Evolutionary conservation across 2,113 vertebrate genomes (phyloP), one percentile per base, ranked within the genome.

Genomic region (Sturnus vulgaris): DNA sequence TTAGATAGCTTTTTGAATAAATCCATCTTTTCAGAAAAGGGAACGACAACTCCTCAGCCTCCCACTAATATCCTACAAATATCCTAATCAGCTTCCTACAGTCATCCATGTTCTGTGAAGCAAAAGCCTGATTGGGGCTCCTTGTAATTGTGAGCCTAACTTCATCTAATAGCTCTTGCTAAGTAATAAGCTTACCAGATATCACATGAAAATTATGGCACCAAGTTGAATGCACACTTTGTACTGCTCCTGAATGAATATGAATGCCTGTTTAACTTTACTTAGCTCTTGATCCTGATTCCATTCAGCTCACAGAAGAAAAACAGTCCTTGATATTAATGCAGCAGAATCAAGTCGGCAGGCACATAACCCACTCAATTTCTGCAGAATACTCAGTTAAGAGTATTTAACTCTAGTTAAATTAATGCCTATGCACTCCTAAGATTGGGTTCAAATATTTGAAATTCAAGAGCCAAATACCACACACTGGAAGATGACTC

Each of bases 101-200:
- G 85, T 71, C 79, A 70, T 63, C 78, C 64, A 75, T 30, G 90
- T 72, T 90, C 88, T 78, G 46, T 44, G 81, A 94, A 92, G 92
- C 73, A 91, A 92, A 92, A 83, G 84, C 82, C 66, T 94, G 92
- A 92, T 94, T 92, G 71, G 86, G 88, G 80, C 73, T 82, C 88
- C 89, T 91, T 82, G 86, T 95, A 95, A 93, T 79, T 73, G 88
- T 87, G 89, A 95, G 88, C 53, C 90, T 66, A 96, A 96, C 94
- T 97, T 93, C 82, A 92, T 82, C 92, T 95, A 96, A 96, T 82
- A 95, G 94, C 87, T 91, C 93, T 78, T 78, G 65, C 90, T 93
- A 95, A 96, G 93, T 94, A 96, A 96, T 92, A 93, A 88, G 94
- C 90, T 96, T 96, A 96, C 93, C 93, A 96, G 93, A 93, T 91